These are phyloP conservation scores for Excalfactoria chinensis DNA, from an alignment of 2,113 vertebrate species.

Conservation along the genomic window DNA sequence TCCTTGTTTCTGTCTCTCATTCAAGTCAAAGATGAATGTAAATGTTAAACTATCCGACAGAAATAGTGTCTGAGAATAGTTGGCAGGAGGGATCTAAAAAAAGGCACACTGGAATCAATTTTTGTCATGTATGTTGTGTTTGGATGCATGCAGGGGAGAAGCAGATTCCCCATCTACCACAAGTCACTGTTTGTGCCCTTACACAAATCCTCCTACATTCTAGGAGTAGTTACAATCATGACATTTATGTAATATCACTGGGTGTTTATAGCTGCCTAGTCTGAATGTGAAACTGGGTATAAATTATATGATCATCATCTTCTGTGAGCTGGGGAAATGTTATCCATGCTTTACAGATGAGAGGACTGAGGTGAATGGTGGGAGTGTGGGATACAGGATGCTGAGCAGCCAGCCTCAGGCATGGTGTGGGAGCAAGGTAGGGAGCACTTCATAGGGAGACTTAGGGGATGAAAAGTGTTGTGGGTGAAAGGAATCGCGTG, in stretches of 20 bases:
- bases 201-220: conserved; percentile 33
- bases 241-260: conserved; percentile 23
- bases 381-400: background rate
- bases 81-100: conserved; percentile 9
- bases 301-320: conserved; percentile 10
- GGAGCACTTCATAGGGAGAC: background rate
- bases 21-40: background rate
- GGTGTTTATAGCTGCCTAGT: conserved; percentile 28
- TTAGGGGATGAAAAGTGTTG: background rate
- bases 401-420: background rate
- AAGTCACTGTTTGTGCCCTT: conserved; percentile 17
- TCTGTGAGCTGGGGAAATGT: background rate
- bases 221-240: conserved; percentile 13
- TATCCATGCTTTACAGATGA: background rate
- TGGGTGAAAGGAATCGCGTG: background rate
- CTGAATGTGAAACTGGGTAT: conserved; percentile 6
- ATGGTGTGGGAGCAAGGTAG: background rate
- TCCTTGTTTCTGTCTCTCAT: background rate
- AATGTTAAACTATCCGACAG: conserved; percentile 4
- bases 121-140: background rate
- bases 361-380: background rate
- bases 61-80: background rate
- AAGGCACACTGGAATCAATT: background rate
- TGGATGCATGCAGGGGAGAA: background rate
- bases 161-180: rapidly evolving